phyloP scores from a whole-genome alignment of 2,797 vertebrate genomes.

The Heliangelus exortis region DNA sequence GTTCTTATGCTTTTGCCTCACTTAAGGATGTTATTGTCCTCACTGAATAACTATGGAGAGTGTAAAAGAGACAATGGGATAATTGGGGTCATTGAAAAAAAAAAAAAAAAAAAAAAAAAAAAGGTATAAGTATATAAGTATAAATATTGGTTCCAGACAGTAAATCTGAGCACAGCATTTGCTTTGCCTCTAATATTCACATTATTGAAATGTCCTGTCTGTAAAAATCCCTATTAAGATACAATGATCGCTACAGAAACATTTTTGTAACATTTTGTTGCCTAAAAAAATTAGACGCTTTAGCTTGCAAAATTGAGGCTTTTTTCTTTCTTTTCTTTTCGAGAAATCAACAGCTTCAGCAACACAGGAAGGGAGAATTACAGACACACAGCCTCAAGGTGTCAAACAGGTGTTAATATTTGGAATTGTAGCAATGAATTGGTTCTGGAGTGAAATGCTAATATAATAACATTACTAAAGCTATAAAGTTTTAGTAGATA shows the following conservation, averaged over 20 bases:
- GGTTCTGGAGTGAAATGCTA: constrained; percentile 72
- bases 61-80: constrained; percentile 61
- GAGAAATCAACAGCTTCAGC: constrained; percentile 22
- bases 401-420: constrained; percentile 75
- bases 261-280: not conserved
- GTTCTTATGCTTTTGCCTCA: constrained; percentile 18
- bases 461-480: constrained; percentile 72
- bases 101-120: not conserved
- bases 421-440: constrained; percentile 62
- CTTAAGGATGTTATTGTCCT: constrained; percentile 56
- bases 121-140: constrained; percentile 41
- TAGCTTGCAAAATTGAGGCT: not conserved
- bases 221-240: not conserved
- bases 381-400: constrained; percentile 11
- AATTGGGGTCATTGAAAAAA: constrained; percentile 50
- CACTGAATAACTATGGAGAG: constrained; percentile 38
- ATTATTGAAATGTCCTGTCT: constrained; percentile 15
- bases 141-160: constrained; percentile 5
- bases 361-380: constrained; percentile 7
- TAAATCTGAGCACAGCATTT: not conserved
- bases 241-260: not conserved
- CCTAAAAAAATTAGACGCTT: not conserved
- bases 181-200: constrained; percentile 5
- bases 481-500: constrained; percentile 79
- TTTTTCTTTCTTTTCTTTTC: not conserved